Conservation (phyloP, 1,140 invertebrate genomes). For the Vanessa tameamea region DNA sequence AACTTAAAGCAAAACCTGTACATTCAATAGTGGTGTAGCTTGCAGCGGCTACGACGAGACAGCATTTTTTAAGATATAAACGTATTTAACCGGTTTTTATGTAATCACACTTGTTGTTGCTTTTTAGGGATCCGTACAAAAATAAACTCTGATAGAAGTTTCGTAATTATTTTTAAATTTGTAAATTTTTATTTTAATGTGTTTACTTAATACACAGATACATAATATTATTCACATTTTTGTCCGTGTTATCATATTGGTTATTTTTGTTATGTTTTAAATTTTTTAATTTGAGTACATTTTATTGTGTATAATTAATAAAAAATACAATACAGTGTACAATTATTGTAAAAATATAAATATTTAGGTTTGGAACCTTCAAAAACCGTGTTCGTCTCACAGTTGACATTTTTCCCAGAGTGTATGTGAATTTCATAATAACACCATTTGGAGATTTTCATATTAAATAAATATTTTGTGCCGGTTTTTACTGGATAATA, state of each 20-base stretch:
- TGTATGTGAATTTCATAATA: slow-evolving; percentile 16
- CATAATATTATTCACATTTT: too few relatives aligned
- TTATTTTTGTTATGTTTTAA: too few relatives aligned
- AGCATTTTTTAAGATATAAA: slow-evolving; percentile 9
- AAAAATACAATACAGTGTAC: too few relatives aligned
- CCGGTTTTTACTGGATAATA: slow-evolving; percentile 7
- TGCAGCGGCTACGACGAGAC: neutral
- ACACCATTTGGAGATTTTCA: slow-evolving; percentile 10
- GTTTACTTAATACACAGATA: too few relatives aligned
- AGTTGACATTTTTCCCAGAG: neutral
- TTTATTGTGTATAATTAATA: too few relatives aligned
- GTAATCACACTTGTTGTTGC: neutral
- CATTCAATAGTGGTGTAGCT: neutral
- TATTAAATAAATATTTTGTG: slow-evolving; percentile 16
- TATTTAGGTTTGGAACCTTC: neutral
- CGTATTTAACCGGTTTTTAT: slow-evolving; percentile 11
- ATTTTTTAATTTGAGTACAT: too few relatives aligned
- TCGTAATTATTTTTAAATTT: neutral
- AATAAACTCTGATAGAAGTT: neutral
- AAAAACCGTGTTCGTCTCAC: neutral
- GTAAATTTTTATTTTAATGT: too few relatives aligned
- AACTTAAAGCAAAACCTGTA: too few relatives aligned
- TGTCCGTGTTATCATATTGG: too few relatives aligned
- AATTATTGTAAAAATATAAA: neutral
- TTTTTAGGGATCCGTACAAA: slow-evolving; percentile 3